Percentiles rank a stretch among this genome's conserved stretches.
These are phyloP conservation scores for Linyphia triangularis DNA, from an alignment of 2,888 invertebrate species.

Conservation along the genomic window DNA sequence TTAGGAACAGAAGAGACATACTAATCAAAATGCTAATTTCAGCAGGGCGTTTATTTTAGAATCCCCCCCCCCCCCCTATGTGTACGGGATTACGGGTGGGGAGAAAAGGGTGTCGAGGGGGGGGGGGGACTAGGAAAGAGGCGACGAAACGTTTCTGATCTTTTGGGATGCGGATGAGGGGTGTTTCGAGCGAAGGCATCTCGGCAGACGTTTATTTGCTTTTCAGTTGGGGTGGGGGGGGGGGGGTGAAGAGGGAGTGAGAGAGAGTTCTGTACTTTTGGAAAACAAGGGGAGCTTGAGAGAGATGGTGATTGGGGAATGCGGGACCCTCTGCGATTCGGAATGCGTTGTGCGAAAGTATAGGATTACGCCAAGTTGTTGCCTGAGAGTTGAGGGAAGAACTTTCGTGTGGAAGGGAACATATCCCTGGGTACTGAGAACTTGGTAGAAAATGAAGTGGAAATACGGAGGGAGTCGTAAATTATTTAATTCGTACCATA, in stretches of 20 bases:
- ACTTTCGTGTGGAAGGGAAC: no score
- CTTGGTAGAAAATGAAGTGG: no score
- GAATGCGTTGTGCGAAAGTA: neutral
- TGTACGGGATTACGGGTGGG: neutral
- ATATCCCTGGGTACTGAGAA: no score
- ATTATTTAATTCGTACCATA: no score
- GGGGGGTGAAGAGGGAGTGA: neutral
- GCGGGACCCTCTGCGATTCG: no score
- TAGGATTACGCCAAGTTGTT: neutral
- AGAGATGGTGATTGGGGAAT: neutral
- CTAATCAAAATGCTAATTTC: conserved; percentile 36
- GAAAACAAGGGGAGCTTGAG: neutral
- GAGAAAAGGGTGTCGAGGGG: neutral
- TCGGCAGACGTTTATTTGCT: neutral
- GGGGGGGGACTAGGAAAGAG: neutral
- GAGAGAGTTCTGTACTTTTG: neutral
- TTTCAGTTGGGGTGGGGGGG: neutral
- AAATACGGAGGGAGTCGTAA: no score
- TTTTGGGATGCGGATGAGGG: neutral
- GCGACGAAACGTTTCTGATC: neutral
- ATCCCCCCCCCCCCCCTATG: neutral
- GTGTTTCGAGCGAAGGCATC: neutral
- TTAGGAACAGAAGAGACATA: no score
- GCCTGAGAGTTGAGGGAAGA: neutral
- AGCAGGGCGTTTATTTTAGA: neutral